phyloP scores from a whole-genome alignment of 1,140 invertebrate species.

The Drosophila gunungcola region DNA sequence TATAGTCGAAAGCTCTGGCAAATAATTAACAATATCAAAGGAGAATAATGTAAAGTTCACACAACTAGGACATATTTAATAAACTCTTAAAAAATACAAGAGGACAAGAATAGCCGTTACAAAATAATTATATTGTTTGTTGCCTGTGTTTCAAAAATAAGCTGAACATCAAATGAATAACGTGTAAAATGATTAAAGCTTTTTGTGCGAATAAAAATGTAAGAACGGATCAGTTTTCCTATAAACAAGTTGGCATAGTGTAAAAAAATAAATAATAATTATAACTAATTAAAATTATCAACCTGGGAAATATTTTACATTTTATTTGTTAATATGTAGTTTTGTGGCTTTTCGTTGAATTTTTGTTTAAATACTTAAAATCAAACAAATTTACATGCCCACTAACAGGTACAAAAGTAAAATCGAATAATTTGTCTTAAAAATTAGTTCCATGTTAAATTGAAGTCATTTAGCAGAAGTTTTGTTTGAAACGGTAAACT shows the following conservation, averaged over 20 bases:
- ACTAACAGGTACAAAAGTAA: background rate
- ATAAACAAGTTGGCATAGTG: slow-evolving; percentile 29
- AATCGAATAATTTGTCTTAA: background rate
- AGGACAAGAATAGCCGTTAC: slow-evolving; percentile 22
- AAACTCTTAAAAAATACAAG: slow-evolving; percentile 23
- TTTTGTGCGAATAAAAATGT: slow-evolving; percentile 32
- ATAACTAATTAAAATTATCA: slow-evolving; percentile 29
- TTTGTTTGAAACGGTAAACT: slow-evolving; percentile 28
- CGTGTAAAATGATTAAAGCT: slow-evolving; percentile 34
- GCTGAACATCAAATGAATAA: slow-evolving; percentile 54
- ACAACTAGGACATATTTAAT: slow-evolving; percentile 11
- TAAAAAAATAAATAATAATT: slow-evolving; percentile 36
- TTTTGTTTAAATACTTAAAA: background rate
- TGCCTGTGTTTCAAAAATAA: slow-evolving; percentile 63
- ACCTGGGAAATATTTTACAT: background rate
- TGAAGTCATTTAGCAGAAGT: background rate
- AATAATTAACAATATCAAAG: slow-evolving; percentile 15
- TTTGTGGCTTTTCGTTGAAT: background rate
- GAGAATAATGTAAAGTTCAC: slow-evolving; percentile 6
- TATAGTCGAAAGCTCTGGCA: slow-evolving; percentile 17
- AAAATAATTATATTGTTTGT: slow-evolving; percentile 69
- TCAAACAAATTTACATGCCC: background rate
- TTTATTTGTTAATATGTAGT: background rate
- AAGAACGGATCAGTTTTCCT: slow-evolving; percentile 50
- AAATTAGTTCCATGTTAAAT: background rate